A percentile compares a stretch with the other conserved stretches of the same genome.
These are phyloP conservation scores for human (Homo sapiens) DNA, from an alignment of 2,113 vertebrate species.

Conservation along the genomic window DNA sequence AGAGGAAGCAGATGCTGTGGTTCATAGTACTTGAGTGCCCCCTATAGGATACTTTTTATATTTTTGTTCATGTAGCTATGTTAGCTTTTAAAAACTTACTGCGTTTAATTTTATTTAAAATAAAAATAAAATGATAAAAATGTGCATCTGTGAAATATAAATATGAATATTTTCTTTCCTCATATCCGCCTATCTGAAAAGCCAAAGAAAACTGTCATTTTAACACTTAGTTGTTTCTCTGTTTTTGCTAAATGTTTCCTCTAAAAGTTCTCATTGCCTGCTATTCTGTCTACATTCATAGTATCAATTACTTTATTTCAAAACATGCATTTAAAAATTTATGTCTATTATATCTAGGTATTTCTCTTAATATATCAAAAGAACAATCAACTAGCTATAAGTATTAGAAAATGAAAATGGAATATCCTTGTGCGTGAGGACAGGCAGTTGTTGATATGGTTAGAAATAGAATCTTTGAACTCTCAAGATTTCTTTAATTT, in stretches of 20 bases:
- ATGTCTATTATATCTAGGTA: neutral
- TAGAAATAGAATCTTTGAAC: neutral
- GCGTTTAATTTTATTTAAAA: conserved; percentile 12
- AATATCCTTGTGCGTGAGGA: neutral
- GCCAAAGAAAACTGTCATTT: neutral
- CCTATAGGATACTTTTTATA: conserved; percentile 82
- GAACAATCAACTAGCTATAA: neutral
- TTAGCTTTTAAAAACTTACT: neutral
- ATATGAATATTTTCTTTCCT: neutral
- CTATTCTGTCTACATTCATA: neutral
- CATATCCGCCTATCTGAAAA: neutral
- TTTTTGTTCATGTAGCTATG: neutral
- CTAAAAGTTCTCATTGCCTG: neutral
- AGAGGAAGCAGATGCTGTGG: conserved; percentile 28
- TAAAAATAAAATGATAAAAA: conserved; percentile 24
- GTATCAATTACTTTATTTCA: neutral
- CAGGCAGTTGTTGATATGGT: neutral
- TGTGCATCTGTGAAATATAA: neutral
- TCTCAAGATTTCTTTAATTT: neutral
- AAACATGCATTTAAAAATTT: neutral
- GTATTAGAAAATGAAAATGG: neutral
- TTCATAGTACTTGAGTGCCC: conserved; percentile 86
- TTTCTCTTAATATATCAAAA: neutral
- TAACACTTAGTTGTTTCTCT: neutral
- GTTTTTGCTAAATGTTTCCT: neutral